Percentiles rank a stretch among this genome's conserved stretches.
phyloP scores from a whole-genome alignment of 2,113 vertebrate species.

The Apus apus region DNA sequence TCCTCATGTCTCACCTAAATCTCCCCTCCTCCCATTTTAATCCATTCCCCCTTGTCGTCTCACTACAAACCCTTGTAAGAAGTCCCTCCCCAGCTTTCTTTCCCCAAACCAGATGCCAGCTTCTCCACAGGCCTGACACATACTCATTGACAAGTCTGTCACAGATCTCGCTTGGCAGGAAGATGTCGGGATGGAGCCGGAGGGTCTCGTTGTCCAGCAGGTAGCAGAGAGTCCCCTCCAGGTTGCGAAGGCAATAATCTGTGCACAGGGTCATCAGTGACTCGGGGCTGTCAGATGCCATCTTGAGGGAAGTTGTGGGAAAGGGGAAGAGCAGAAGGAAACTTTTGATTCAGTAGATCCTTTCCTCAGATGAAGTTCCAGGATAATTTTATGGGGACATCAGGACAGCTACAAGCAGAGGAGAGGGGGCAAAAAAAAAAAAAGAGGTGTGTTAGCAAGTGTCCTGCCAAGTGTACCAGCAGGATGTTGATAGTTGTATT shows the following conservation, averaged over 20 bases:
- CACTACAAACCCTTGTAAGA: too few species aligned
- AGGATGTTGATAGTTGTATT: background rate
- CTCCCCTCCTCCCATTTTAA: too few species aligned
- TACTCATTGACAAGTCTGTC: constrained; percentile 95
- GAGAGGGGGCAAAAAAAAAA: background rate
- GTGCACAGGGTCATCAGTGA: constrained; percentile 92
- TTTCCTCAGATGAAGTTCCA: background rate
- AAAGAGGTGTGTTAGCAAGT: background rate
- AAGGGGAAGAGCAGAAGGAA: background rate
- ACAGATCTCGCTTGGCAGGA: constrained; percentile 97
- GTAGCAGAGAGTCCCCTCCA: constrained; percentile 93
- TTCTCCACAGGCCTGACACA: background rate
- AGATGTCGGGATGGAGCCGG: constrained; percentile 89
- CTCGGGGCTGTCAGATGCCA: constrained; percentile 90
- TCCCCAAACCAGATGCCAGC: background rate
- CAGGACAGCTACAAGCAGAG: constrained; percentile 25
- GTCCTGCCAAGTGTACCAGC: background rate
- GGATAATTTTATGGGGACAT: constrained; percentile 62
- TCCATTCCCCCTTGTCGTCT: too few species aligned
- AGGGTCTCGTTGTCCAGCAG: constrained; percentile 87
- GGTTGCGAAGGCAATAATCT: constrained; percentile 91
- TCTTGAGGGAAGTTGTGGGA: constrained; percentile 41
- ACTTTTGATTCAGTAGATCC: background rate
- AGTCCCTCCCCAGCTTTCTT: too few species aligned
- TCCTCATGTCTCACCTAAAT: too few species aligned